Base-by-base conservation (phyloP, 2,888 invertebrate genomes). In the Chrysomela aeneicollis region DNA sequence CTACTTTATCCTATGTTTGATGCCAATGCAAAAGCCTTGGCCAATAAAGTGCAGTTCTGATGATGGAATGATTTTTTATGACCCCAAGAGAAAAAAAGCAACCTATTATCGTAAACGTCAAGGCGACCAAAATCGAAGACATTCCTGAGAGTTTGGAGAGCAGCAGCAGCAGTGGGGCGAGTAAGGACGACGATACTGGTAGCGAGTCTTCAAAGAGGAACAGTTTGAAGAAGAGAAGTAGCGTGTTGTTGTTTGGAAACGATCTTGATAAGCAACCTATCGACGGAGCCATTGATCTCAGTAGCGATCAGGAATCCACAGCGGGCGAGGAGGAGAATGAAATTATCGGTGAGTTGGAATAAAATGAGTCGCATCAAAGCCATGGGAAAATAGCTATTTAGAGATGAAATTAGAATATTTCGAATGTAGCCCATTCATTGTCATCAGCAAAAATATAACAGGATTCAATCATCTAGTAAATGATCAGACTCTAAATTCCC, bases 231-330 rank as follows among this genome's bases (percentile, higher is more conserved):
- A 61, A 64, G 52, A 62, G 69, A 9, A 61, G 59, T 18, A 78
- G 84, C 46, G 86, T 93, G 55, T 78, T 92, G 52, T 80, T 92
- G 69, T 91, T 92, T 75, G 92, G 92, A 4, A 88, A 87, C 57
- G 91, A 92, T 79, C 80, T 92, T 57, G 87, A 85, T 19, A 84
- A 85, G 71, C 85, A 85, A 53, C 81, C 83, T 9, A 78, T 86
- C 58, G 84, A 85, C 57, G 83, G 82, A 53, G 80, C 83, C 59
- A 82, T 87, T 68, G 86, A 86, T 76, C 78, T 87, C 59, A 86
- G 85, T 73, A 86, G 92, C 8, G 93, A 93, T 83, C 92, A 93
- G 76, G 93, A 94, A 77, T 93, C 93, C 0, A 93, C 93, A 0
- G 93, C 91, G 64, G 93, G 92, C n/a, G 57, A 57, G 57, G 92